Evolutionary conservation across 2,797 vertebrate genomes (phyloP).

Genomic region (Esox lucius): DNA sequence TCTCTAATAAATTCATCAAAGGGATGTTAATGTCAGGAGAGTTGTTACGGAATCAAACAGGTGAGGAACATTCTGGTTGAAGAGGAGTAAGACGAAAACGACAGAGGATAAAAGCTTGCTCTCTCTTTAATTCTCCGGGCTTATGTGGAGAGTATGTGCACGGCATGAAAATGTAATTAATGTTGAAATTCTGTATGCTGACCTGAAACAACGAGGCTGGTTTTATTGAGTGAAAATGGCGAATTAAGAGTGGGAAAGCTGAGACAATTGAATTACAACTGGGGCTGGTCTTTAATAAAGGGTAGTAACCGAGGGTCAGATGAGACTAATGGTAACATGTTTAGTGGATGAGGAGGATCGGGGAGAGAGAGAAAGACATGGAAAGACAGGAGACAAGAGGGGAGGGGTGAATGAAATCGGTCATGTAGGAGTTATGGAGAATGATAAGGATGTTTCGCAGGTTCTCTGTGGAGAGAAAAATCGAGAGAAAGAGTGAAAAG

Average conservation of each 20-base stretch:
- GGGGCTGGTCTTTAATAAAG: slow-evolving; percentile 72
- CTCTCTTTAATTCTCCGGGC: not conserved
- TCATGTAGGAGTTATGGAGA: slow-evolving; percentile 11
- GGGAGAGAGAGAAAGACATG: not conserved
- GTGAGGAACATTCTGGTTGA: not conserved
- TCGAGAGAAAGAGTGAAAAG: slow-evolving; percentile 29
- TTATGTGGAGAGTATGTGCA: slow-evolving; percentile 35
- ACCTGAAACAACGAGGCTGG: slow-evolving; percentile 67
- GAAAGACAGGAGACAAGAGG: not conserved
- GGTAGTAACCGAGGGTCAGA: slow-evolving; percentile 54
- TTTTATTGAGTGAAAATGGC: slow-evolving; percentile 75
- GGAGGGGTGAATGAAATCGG: slow-evolving; percentile 10
- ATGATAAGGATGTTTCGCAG: not conserved
- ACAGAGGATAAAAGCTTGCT: not conserved
- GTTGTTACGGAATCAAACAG: not conserved
- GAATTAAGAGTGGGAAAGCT: slow-evolving; percentile 66
- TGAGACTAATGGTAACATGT: slow-evolving; percentile 62
- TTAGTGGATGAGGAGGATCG: slow-evolving; percentile 47
- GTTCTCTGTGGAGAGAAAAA: not conserved
- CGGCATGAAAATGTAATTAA: slow-evolving; percentile 63
- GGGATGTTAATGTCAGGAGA: not conserved
- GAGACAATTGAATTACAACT: slow-evolving; percentile 70
- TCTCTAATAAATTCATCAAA: not conserved
- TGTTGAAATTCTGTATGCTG: slow-evolving; percentile 52
- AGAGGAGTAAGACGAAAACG: not conserved